phyloP scores from a whole-genome alignment of 2,113 vertebrate species.

The Rostratula benghalensis region DNA sequence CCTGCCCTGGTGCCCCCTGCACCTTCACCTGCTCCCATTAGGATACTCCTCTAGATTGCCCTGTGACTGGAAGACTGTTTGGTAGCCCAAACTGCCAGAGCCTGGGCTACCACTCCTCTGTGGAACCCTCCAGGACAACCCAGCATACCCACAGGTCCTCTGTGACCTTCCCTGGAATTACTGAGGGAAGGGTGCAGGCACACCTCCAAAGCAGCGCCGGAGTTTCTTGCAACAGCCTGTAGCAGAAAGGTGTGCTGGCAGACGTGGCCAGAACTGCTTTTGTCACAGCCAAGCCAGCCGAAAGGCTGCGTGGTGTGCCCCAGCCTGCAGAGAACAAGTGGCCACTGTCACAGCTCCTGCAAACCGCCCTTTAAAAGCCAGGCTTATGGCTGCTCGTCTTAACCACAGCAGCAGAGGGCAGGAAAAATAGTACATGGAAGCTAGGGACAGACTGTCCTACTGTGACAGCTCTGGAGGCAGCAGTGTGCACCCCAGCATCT shows the following conservation, averaged over 20 bases:
- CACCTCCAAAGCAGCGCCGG: rapidly evolving
- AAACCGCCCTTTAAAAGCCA: neutral
- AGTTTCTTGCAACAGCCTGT: neutral
- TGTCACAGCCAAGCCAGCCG: neutral
- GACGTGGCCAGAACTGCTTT: neutral
- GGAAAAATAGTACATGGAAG: neutral
- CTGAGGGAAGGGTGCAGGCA: neutral
- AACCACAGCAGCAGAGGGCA: rapidly evolving
- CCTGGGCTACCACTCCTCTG: neutral
- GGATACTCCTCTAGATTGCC: neutral
- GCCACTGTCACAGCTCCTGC: neutral
- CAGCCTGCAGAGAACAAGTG: neutral
- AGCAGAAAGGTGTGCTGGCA: neutral
- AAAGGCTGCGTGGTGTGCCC: rapidly evolving
- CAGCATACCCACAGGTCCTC: neutral
- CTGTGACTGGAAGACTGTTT: neutral
- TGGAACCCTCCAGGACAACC: neutral
- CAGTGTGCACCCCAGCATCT: neutral
- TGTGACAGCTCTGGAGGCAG: neutral
- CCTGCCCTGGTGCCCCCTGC: neutral
- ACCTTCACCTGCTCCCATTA: neutral
- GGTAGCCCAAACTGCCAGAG: neutral
- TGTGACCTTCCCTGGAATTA: neutral
- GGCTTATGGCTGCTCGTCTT: neutral
- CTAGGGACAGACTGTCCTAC: neutral